phyloP scores from a whole-genome alignment of 2,888 invertebrate genomes.

The Scrobipalpa costella region DNA sequence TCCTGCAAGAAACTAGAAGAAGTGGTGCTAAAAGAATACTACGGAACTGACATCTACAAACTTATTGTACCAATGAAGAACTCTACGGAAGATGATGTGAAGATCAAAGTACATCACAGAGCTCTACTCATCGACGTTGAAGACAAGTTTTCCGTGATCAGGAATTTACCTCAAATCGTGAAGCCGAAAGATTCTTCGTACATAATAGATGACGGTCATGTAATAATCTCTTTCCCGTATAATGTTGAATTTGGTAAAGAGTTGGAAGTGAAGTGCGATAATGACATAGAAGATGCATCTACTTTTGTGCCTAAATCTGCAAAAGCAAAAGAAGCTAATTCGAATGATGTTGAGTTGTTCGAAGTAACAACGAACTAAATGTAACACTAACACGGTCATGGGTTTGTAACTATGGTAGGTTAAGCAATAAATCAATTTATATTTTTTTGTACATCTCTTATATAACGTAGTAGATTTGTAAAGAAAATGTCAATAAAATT shows the following conservation, averaged over 20 bases:
- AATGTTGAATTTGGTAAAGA: slow-evolving; percentile 4
- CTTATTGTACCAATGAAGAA: slow-evolving; percentile 9
- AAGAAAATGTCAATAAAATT: too few relatives aligned
- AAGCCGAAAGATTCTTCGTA: neutral
- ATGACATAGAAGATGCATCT: neutral
- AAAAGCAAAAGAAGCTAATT: neutral
- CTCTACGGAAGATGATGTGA: slow-evolving; percentile 4
- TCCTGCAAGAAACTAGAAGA: neutral
- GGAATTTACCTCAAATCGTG: slow-evolving; percentile 2
- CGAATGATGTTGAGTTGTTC: neutral
- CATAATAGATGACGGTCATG: neutral
- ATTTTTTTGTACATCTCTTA: too few relatives aligned
- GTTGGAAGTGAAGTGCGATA: slow-evolving; percentile 6
- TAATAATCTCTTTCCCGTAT: slow-evolving; percentile 1
- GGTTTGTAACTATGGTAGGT: neutral
- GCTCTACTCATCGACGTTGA: slow-evolving; percentile 4
- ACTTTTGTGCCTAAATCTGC: neutral
- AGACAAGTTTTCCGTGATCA: slow-evolving; percentile 9
- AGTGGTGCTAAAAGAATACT: neutral
- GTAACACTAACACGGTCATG: neutral
- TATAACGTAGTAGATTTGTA: too few relatives aligned
- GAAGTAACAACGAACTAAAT: neutral
- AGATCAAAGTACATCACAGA: slow-evolving; percentile 11
- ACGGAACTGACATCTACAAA: slow-evolving; percentile 13
- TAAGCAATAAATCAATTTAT: too few relatives aligned